phyloP scores from a whole-genome alignment of 2,797 vertebrate species.

The Rhynchonycteris naso region DNA sequence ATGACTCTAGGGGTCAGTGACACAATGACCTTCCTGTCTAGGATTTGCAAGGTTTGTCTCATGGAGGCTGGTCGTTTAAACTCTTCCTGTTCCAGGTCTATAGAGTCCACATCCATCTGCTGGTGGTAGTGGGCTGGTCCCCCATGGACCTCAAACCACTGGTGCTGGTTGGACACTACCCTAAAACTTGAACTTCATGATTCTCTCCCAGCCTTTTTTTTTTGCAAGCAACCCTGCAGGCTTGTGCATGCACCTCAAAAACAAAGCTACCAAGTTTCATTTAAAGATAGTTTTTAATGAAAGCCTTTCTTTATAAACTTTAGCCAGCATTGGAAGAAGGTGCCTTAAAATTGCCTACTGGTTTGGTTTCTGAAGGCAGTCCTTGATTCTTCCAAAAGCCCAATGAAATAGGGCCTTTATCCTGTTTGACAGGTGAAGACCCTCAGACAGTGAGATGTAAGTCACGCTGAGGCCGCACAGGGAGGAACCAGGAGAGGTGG shows the following conservation, averaged over 20 bases:
- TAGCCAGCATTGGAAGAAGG: not conserved
- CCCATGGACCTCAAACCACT: not conserved
- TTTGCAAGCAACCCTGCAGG: not conserved
- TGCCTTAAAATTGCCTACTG: not conserved
- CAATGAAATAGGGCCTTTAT: not conserved
- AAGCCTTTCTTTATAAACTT: not conserved
- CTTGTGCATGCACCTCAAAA: not conserved
- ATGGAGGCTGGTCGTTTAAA: not conserved
- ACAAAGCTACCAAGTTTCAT: not conserved
- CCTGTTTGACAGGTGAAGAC: not conserved
- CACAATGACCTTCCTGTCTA: not conserved
- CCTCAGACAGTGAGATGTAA: not conserved
- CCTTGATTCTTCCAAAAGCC: not conserved
- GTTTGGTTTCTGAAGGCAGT: not conserved
- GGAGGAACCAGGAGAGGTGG: accelerated
- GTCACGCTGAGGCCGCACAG: not conserved
- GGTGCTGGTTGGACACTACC: accelerated
- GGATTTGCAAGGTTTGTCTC: not conserved
- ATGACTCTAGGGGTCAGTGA: not conserved
- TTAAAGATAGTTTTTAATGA: not conserved
- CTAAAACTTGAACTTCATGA: not conserved
- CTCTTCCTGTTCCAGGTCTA: not conserved
- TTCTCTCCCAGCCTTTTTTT: not conserved
- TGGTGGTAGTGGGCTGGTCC: not conserved
- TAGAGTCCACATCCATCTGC: not conserved